Base-by-base conservation (phyloP, 2,797 vertebrate genomes). In the Telmatherina bonti region DNA sequence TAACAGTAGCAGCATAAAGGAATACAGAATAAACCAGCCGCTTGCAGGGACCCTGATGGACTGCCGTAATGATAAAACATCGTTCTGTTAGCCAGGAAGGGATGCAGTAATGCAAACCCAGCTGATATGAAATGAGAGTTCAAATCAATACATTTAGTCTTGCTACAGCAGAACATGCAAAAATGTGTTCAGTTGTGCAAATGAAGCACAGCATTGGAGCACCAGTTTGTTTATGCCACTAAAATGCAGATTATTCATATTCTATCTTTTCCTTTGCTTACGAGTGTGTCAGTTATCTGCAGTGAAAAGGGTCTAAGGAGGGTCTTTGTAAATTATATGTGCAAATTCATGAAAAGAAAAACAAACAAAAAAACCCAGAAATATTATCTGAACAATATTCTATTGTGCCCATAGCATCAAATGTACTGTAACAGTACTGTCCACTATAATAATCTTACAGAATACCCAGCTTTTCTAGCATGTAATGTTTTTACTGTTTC, bases 1-100 rank as follows among this genome's bases (percentile, higher is more conserved):
- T n/a, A n/a, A n/a, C n/a, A 67, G 59, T 26, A 71, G 59, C 55
- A 33, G 47, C 31, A 5, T 56, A 33, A 51, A 67, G 22, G 31
- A 6, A 53, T 41, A 31, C 1, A 10, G 22, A 55, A 4, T 15
- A 33, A 54, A 45, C 30, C 38, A 27, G 35, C n/a, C 2, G 56
- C 18, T 45, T 24, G 0, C n/a, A 52, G 27, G 41, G 26, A 51
- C 7, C 9, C 3, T 16, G 18, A 57, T 27, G 11, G 27, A 53
- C 11, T 27, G 9, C 15, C 22, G 29, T 30, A 6, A 38, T 16
- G 16, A 13, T 15, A 52, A 26, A 13, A 6, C 24, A 13, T 24
- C 26, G 2, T 52, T 26, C 24, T 12, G 9, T 49, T 22, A 10
- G 45, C 45, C 26, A 13, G 27, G n/a, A 27, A 13, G 24, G 9